Conservation (phyloP, 2,888 invertebrate genomes). For the Habrosyne pyritoides region DNA sequence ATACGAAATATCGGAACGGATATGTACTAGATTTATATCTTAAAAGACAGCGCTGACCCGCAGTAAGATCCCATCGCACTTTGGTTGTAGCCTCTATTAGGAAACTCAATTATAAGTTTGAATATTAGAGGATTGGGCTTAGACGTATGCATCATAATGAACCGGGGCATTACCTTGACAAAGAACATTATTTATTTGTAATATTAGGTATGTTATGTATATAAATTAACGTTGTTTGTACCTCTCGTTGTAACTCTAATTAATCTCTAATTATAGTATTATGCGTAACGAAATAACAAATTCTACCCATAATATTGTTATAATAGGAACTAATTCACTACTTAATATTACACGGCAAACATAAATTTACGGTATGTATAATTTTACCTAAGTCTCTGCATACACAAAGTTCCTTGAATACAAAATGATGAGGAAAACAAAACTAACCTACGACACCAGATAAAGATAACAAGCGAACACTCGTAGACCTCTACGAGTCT, state of each 20-base stretch:
- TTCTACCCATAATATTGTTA: background rate
- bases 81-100: no score
- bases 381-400: background rate
- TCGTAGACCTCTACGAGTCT: conserved; percentile 3
- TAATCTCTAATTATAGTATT: background rate
- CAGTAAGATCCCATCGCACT: no score
- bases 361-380: background rate
- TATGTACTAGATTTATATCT: no score
- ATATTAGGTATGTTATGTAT: background rate
- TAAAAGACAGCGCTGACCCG: no score
- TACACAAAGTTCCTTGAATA: background rate
- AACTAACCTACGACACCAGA: background rate
- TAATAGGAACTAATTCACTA: background rate
- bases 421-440: background rate
- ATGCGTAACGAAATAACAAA: background rate
- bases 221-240: background rate
- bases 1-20: no score
- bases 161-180: background rate
- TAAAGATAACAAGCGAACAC: background rate
- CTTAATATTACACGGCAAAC: background rate
- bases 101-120: no score
- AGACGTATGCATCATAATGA: no score
- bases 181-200: background rate
- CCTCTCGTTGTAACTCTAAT: background rate
- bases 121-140: no score